phyloP scores from a whole-genome alignment of 2,888 invertebrate genomes.

The Philaethria dido region DNA sequence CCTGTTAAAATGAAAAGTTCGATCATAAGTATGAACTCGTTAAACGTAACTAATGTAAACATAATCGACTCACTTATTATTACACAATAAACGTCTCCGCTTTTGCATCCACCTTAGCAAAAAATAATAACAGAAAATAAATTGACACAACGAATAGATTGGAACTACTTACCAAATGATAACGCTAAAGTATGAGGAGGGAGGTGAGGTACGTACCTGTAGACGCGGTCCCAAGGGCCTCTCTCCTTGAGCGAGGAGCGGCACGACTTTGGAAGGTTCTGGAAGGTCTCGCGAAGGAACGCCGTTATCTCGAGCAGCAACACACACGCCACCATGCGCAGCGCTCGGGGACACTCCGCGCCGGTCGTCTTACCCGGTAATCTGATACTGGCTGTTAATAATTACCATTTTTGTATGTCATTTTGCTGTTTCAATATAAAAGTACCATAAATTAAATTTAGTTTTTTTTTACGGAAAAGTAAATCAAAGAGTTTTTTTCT shows the following conservation, averaged over 20 bases:
- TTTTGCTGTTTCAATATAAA: too few relatives aligned
- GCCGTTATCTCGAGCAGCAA: conserved; percentile 98
- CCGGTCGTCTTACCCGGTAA: conserved; percentile 85
- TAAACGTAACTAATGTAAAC: conserved; percentile 74
- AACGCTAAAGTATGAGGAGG: conserved; percentile 42
- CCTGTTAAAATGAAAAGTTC: conserved; percentile 82
- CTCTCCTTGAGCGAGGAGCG: conserved; percentile 89
- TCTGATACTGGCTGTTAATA: conserved; percentile 85
- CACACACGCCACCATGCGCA: conserved; percentile 96
- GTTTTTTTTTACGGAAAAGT: too few relatives aligned
- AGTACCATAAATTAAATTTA: too few relatives aligned
- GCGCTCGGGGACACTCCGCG: conserved; percentile 93
- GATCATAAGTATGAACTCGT: conserved; percentile 79
- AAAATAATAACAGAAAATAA: conserved; percentile 77
- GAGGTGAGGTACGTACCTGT: conserved; percentile 79
- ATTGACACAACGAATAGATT: conserved; percentile 71
- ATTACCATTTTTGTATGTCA: too few relatives aligned
- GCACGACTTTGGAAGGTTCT: conserved; percentile 90
- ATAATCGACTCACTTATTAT: conserved; percentile 82
- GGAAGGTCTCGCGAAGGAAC: conserved; percentile 98
- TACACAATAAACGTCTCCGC: conserved; percentile 80
- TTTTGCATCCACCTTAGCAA: conserved; percentile 83
- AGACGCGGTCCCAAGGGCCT: conserved; percentile 92
- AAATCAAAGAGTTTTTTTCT: too few relatives aligned
- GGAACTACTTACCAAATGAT: conserved; percentile 73